Percentiles rank a stretch among this genome's conserved stretches.
These are phyloP conservation scores for Alosa alosa DNA, from an alignment of 2,113 vertebrate species.

Conservation along the genomic window DNA sequence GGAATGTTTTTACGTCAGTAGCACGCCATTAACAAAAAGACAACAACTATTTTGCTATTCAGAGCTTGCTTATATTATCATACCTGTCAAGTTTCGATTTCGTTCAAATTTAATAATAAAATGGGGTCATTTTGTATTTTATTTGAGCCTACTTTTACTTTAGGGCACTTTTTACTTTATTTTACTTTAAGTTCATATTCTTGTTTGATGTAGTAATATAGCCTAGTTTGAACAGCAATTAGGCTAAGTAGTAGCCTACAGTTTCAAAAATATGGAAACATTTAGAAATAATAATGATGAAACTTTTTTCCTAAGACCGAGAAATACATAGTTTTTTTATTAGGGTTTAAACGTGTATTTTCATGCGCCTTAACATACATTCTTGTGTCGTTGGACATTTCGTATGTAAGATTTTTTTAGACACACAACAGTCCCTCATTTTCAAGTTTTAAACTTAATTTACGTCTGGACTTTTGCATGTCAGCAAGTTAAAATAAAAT, in stretches of 20 bases:
- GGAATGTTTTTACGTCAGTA: not conserved
- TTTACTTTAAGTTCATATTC: no score
- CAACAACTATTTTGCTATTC: not conserved
- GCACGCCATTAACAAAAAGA: not conserved
- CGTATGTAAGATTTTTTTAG: not conserved
- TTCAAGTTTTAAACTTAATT: not conserved
- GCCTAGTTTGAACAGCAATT: no score
- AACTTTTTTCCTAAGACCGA: no score
- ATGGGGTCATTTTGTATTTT: not conserved
- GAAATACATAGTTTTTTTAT: not conserved
- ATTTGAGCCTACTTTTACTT: not conserved
- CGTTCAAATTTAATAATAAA: not conserved
- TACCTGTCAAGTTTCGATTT: not conserved
- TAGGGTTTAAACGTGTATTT: not conserved
- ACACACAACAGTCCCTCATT: not conserved
- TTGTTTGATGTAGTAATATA: no score
- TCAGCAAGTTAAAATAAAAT: not conserved
- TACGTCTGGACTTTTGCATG: conserved; percentile 3
- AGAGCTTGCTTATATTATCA: not conserved
- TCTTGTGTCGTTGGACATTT: not conserved
- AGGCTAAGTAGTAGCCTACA: no score
- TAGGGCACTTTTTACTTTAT: no score
- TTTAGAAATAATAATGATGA: no score
- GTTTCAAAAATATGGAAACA: no score
- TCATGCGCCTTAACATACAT: not conserved